Evolutionary conservation across 2,113 vertebrate species (phyloP).

Genomic region (Crotalus tigris): DNA sequence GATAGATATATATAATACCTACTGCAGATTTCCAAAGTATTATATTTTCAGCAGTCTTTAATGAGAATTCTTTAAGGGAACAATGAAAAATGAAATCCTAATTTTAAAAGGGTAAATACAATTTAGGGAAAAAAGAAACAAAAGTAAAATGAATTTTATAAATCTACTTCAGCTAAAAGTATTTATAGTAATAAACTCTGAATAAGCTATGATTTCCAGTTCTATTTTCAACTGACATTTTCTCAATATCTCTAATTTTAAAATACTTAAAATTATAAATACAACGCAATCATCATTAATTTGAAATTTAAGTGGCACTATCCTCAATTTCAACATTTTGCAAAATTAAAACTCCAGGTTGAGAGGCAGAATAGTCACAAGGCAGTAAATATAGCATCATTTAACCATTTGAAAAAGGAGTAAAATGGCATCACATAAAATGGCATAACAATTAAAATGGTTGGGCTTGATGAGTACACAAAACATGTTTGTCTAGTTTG

Average conservation of each 20-base stretch:
- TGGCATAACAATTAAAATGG: not conserved
- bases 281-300: not conserved
- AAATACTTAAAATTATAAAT: conserved; percentile 8
- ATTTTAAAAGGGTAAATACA: not conserved
- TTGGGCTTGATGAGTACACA: not conserved
- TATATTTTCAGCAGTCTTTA: not conserved
- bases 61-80: not conserved
- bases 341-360: not conserved
- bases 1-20: not conserved
- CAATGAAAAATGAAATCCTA: not conserved
- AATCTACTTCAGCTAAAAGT: not conserved
- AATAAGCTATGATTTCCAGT: not conserved
- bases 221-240: not conserved
- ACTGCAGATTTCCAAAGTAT: not conserved
- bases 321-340: not conserved
- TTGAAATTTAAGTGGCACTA: not conserved
- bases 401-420: not conserved
- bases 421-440: not conserved
- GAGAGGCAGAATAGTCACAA: not conserved
- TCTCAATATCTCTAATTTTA: not conserved
- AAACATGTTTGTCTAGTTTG: not conserved
- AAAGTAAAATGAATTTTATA: not conserved
- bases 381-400: not conserved
- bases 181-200: not conserved
- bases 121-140: not conserved